Evolutionary conservation across 2,888 invertebrate species (phyloP), one percentile per base, ranked within the genome.

Genomic region (Acrobasis consociella): DNA sequence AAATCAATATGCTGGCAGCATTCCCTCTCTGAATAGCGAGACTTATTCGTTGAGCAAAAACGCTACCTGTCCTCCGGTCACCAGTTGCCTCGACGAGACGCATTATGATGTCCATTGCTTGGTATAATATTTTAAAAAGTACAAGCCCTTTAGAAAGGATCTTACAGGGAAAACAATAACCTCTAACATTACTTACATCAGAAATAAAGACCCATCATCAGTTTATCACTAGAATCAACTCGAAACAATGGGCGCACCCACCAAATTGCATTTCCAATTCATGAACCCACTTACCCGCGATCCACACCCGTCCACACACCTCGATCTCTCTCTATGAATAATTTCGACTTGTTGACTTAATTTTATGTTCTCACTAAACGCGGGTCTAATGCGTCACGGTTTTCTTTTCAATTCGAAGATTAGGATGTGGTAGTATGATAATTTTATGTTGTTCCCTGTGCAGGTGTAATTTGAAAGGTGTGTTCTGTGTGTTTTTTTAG

Each of bases 251-350:
- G 87, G 72, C 82, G 80, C 84, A 85, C 81, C 81, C 75, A 76
- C 82, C 85, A 88, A 91, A 91, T 91, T 91, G 88, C 91, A 91
- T 91, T 90, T 89, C 89, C 91, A 91, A 91, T 91, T 91, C 91
- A 91, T 91, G 91, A 91, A 88, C 85, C 82, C 84, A 84, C 83
- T 88, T 89, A 87, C 82, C 76, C 73, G 75, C 74, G 73, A 72
- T 75, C 68, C 72, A 73, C 73, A 69, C 70, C 69, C 63, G 60
- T 37, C 72, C 75, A 73, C 73, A 69, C 83, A 81, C 85, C 84
- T 83, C 73, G 83, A 85, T 85, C 84, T 85, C 85, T 83, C 81
- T 85, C 90, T 89, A 90, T 91, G 91, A 91, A 91, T 91, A 91
- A 86, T 87, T 89, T 89, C 89, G 81, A 82, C 88, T 84, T 91